Conservation (phyloP, 92 coral and sea anemone genomes). For the Zoanthus sociatus region DNA sequence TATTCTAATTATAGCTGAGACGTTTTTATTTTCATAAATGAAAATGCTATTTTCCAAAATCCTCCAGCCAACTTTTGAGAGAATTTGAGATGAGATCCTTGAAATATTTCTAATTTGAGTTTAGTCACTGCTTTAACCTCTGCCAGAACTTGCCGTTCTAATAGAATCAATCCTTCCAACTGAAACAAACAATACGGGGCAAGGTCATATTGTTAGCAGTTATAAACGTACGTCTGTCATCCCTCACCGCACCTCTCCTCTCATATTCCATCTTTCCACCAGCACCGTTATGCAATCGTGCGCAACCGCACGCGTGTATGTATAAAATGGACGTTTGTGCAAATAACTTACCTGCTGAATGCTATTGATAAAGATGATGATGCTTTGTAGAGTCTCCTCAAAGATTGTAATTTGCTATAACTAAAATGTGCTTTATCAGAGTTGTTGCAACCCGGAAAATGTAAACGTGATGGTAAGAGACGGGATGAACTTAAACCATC, state of each 20-base stretch:
- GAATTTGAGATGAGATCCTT: too few relatives aligned
- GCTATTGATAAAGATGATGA: not conserved
- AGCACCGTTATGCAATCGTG: not conserved
- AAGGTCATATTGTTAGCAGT: too few relatives aligned
- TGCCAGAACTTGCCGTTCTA: too few relatives aligned
- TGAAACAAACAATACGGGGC: too few relatives aligned
- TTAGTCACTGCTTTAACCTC: too few relatives aligned
- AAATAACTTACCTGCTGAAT: slow-evolving; percentile 4
- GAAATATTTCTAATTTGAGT: too few relatives aligned
- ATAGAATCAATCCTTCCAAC: too few relatives aligned
- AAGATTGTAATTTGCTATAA: slow-evolving; percentile 23
- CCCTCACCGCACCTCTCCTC: not conserved
- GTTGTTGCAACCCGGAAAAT: slow-evolving; percentile 11
- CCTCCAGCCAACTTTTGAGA: too few relatives aligned
- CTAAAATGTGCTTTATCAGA: slow-evolving; percentile 1
- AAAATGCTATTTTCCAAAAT: too few relatives aligned
- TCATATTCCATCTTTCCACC: not conserved
- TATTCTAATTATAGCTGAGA: too few relatives aligned
- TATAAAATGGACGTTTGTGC: not conserved
- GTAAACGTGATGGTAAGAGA: not conserved
- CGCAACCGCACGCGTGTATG: not conserved
- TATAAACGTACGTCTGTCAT: too few relatives aligned
- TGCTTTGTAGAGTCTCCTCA: slow-evolving; percentile 14
- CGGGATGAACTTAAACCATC: not conserved
- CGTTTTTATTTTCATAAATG: too few relatives aligned